These are phyloP conservation scores for Heliconius erato DNA, from an alignment of 2,888 invertebrate species.

Conservation along the genomic window DNA sequence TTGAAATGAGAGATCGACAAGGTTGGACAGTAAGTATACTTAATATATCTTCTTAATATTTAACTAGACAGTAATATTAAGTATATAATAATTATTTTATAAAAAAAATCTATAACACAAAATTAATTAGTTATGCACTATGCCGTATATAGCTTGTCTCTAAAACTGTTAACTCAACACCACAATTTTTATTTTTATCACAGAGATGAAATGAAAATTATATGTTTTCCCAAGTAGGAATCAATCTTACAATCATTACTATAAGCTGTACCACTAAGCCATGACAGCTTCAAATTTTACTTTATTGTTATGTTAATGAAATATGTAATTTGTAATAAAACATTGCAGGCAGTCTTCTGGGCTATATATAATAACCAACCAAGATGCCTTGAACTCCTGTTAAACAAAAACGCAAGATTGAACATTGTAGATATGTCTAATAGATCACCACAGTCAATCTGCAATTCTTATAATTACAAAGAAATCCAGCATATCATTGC, in stretches of 20 bases:
- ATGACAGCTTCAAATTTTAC: not conserved
- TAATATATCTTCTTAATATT: not conserved
- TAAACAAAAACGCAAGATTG: constrained; percentile 82
- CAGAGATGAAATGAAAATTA: not conserved
- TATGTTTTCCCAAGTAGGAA: not conserved
- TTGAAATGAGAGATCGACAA: constrained; percentile 86
- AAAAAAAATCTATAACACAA: not conserved
- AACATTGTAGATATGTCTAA: constrained; percentile 81
- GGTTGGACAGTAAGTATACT: constrained; percentile 86
- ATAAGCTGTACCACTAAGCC: fast-evolving
- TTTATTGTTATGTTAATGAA: not conserved
- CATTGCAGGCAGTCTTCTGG: constrained; percentile 87
- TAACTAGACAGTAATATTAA: not conserved
- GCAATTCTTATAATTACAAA: constrained; percentile 80
- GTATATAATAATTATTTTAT: not conserved
- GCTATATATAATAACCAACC: constrained; percentile 85
- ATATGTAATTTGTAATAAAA: not conserved
- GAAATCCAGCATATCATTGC: constrained; percentile 79
- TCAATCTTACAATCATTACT: not conserved
- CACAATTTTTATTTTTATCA: not conserved
- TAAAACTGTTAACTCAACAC: too few relatives aligned
- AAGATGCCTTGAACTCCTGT: constrained; percentile 83
- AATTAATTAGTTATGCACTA: not conserved
- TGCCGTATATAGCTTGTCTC: not conserved
- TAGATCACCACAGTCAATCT: constrained; percentile 83